Evolutionary conservation across 2,113 vertebrate genomes (phyloP), one percentile per base, ranked within the genome.

Genomic region (Triplophysa tibetana): DNA sequence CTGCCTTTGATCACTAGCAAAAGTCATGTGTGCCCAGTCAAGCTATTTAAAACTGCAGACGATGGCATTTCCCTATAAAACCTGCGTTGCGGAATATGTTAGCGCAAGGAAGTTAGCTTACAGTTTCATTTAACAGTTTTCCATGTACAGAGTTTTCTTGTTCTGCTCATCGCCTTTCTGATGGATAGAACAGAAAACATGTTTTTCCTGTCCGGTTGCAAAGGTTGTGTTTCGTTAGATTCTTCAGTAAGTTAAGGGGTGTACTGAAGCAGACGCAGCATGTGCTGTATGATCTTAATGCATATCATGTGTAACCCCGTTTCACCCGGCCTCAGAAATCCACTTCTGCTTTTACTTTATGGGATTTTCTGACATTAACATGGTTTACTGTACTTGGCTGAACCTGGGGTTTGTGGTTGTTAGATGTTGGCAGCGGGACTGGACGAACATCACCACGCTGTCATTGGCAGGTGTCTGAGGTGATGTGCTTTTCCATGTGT

Each of bases 391-490:
- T 67, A 75, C 56, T 77, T 1, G 0, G 10, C 2, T 74, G 85
- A 76, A 66, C 16, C 50, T 70, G 17, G 38, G 66, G 77, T 80
- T 88, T 61, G 38, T 77, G 70, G 83, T 76, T 56, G 43, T 52
- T 81, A 81, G 77, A 8, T 43, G 14, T 33, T 73, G 24, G 73
- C 14, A 70, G 58, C 58, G 33, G 21, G 33, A 66, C 38, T 9
- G 19, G 6, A n/a, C n/a, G 33, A 66, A 66, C 19, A 66, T 17
- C n/a, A 23, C 69, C 87, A 52, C 43, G 43, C 43, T 45, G 9
- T 45, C 54, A 41, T 83, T 81, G 89, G 91, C 89, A 90, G 89
- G 83, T 88, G 81, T 80, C 79, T 17, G 68, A 56, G 70, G 61
- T 75, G 77, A 77, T 67, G 72, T 70, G 45, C 78, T 75, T 8